Base-by-base conservation (phyloP, 2,797 vertebrate species). In the Syncerus caffer region DNA sequence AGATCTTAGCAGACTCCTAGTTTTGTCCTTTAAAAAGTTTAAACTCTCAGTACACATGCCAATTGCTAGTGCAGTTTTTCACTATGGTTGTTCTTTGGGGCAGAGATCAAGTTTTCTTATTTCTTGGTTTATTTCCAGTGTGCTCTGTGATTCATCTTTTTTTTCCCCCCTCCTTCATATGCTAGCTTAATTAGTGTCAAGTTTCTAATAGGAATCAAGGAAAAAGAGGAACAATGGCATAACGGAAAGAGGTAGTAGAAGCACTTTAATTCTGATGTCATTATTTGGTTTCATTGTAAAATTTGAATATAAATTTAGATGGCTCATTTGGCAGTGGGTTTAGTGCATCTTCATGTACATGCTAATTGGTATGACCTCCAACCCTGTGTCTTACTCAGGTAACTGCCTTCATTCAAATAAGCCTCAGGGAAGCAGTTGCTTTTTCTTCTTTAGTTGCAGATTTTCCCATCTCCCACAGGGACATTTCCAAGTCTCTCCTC, bases 71-170 rank as follows among this genome's bases (percentile, higher is more conserved):
- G 13, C 8, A 23, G 0, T 45, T 95, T 95, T 87, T 78, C 51
- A 83, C 31, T 12, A 4, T n/a, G 45, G 53, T 38, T 64, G 1
- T 90, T 93, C 62, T 62, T 93, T 55, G 4, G 11, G 60, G 57
- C 57, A 74, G 38, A 53, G 55, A 64, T 79, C 34, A 13, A 23
- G 50, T 87, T 97, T 91, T 82, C 62, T 96, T 87, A 53, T 83
- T 95, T 94, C 95, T 97, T 93, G 64, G 38, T 93, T 92, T 91
- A 17, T 93, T 71, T 97, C 92, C 96, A 89, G 21, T 23, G 47
- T 79, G 58, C 88, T 38, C 88, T 83, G 31, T 80, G 90, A 94
- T 82, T 96, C 90, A 55, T 94, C 78, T 76, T 38, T 4, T 60
- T 17, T 27, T 4, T n/a, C n/a, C 34, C 9, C 2, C 13, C 0